Percentiles rank a stretch among this genome's conserved stretches.
phyloP scores from a whole-genome alignment of 2,888 invertebrate genomes.

The Allygus modestus region DNA sequence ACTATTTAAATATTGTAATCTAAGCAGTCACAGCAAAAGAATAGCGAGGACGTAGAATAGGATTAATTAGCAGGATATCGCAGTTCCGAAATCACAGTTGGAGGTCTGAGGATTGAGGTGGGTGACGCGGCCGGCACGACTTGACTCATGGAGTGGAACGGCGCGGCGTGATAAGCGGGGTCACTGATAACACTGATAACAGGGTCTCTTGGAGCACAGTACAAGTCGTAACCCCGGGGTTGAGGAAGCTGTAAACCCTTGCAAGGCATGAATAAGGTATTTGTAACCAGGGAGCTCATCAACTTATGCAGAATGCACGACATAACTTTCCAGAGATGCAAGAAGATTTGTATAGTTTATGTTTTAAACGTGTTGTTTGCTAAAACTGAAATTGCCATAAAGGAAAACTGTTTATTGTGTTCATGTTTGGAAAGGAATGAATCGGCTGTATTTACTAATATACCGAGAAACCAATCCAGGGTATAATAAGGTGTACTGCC shows the following conservation, averaged over 20 bases:
- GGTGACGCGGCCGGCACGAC: constrained; percentile 22
- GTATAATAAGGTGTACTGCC: too few species aligned
- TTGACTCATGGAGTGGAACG: neutral
- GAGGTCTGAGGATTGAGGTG: too few species aligned
- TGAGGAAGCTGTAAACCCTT: neutral
- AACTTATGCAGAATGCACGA: neutral
- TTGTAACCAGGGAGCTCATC: neutral
- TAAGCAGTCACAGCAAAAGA: neutral
- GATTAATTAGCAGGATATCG: neutral
- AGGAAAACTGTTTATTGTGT: too few species aligned
- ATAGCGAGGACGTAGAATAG: neutral
- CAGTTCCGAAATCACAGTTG: too few species aligned
- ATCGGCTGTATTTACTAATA: too few species aligned
- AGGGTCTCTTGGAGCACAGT: neutral
- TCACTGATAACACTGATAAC: constrained; percentile 16
- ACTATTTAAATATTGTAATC: too few species aligned
- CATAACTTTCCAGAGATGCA: too few species aligned
- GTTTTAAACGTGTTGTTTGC: too few species aligned
- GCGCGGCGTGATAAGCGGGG: neutral
- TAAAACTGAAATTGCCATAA: too few species aligned
- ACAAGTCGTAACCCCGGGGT: neutral
- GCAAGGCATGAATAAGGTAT: neutral
- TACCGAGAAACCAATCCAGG: too few species aligned
- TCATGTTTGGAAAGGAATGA: too few species aligned
- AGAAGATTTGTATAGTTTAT: too few species aligned